A percentile compares a stretch with the other conserved stretches of the same genome.
Conservation (phyloP, 1,140 invertebrate genomes). For the Rhopalosiphum maidis region DNA sequence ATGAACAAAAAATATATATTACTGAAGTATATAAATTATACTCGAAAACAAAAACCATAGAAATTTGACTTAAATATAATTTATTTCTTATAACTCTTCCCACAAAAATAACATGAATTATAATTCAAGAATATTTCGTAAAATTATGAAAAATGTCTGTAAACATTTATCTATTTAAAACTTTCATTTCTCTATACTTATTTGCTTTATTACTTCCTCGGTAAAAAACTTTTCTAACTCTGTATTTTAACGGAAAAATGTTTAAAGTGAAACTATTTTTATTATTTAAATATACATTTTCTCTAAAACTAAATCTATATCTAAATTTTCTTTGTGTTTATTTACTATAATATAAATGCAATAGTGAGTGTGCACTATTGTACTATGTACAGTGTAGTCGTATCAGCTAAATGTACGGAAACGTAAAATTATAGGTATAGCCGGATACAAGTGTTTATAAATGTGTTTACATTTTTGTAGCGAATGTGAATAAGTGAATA, state of each 20-base stretch:
- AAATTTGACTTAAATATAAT: neutral
- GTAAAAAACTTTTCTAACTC: slow-evolving; percentile 19
- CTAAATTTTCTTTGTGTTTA: neutral
- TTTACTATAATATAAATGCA: slow-evolving; percentile 26
- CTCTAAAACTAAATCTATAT: neutral
- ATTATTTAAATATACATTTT: slow-evolving; percentile 33
- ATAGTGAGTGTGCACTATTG: neutral
- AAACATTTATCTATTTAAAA: slow-evolving; percentile 32
- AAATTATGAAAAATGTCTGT: neutral
- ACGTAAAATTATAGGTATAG: neutral
- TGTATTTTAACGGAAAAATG: neutral
- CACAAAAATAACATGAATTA: neutral
- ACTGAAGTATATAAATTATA: neutral
- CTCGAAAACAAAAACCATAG: neutral
- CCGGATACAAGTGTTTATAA: slow-evolving; percentile 45
- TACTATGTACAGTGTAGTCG: neutral
- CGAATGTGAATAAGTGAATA: slow-evolving; percentile 33
- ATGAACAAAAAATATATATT: neutral
- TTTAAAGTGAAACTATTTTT: slow-evolving; percentile 1
- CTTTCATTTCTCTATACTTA: slow-evolving; percentile 27
- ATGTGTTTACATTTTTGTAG: slow-evolving; percentile 9
- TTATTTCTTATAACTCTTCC: neutral
- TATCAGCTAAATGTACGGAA: slow-evolving; percentile 13
- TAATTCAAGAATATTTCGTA: neutral
- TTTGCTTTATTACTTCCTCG: slow-evolving; percentile 43